Percentiles rank a stretch among this genome's conserved stretches.
Conservation (phyloP, 1,140 invertebrate species). For the Pollicipes pollicipes region DNA sequence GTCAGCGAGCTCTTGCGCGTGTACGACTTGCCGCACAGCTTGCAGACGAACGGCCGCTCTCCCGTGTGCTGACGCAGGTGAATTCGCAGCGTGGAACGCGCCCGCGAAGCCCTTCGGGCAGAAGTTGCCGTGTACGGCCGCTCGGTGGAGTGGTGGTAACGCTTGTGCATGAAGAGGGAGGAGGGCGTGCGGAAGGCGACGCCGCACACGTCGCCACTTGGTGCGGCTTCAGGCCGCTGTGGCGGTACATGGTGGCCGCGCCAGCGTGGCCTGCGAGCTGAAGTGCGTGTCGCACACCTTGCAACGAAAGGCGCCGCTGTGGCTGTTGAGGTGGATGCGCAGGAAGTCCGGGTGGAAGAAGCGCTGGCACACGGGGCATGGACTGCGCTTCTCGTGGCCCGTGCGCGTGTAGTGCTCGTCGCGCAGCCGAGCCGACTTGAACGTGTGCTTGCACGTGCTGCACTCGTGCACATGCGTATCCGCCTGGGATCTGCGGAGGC, state of each 20-base stretch:
- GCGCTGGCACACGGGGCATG: neutral
- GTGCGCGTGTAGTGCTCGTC: neutral
- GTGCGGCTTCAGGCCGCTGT: neutral
- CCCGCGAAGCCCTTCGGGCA: neutral
- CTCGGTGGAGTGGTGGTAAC: neutral
- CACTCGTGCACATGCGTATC: neutral
- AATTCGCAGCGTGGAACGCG: neutral
- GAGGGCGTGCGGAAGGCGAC: neutral
- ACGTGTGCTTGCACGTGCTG: neutral
- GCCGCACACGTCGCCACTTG: neutral
- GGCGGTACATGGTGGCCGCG: neutral
- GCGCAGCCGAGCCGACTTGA: neutral
- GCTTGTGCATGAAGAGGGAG: neutral
- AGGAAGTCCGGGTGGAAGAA: conserved; percentile 1
- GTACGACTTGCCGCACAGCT: conserved; percentile 22
- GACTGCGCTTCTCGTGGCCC: conserved; percentile 1
- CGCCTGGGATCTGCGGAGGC: neutral
- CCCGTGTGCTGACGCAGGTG: conserved; percentile 23
- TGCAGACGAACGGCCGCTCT: conserved; percentile 24
- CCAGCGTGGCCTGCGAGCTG: neutral
- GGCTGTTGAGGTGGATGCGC: neutral
- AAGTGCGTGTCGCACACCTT: neutral
- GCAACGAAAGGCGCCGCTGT: neutral
- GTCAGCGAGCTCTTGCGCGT: conserved; percentile 21
- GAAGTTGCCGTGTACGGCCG: neutral